These are phyloP conservation scores for Bovichtus diacanthus DNA, from an alignment of 2,797 vertebrate species.

Conservation along the genomic window DNA sequence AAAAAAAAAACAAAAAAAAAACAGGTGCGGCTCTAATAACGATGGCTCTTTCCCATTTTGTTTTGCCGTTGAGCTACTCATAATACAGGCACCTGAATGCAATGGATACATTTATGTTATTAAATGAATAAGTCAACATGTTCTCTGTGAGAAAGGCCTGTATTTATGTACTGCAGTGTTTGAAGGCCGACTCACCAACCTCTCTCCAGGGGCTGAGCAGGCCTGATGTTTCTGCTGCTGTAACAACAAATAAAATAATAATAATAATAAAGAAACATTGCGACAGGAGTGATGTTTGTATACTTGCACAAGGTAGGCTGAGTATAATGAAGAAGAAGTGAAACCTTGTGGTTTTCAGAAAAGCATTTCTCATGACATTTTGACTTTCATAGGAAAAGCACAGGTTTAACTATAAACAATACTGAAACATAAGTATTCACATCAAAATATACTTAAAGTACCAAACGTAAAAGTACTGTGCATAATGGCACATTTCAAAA, in stretches of 20 bases:
- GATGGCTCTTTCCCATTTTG: background rate
- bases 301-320: background rate
- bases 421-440: background rate
- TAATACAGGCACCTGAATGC: background rate
- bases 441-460: too few species aligned
- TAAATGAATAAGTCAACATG: background rate
- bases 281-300: background rate
- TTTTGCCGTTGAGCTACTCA: background rate
- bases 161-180: conserved; percentile 68
- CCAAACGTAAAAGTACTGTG: too few species aligned
- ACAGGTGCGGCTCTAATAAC: background rate
- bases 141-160: conserved; percentile 14
- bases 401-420: too few species aligned
- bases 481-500: too few species aligned
- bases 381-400: background rate
- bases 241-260: conserved; percentile 39
- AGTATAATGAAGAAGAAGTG: background rate
- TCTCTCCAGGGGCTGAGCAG: conserved; percentile 73
- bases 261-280: background rate
- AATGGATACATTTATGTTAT: background rate
- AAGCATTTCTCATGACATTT: background rate
- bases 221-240: conserved; percentile 78
- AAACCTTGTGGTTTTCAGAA: background rate
- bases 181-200: conserved; percentile 83
- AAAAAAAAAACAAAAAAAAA: too few species aligned